phyloP scores from a whole-genome alignment of 2,888 invertebrate species.

The Bombyx huttoni region DNA sequence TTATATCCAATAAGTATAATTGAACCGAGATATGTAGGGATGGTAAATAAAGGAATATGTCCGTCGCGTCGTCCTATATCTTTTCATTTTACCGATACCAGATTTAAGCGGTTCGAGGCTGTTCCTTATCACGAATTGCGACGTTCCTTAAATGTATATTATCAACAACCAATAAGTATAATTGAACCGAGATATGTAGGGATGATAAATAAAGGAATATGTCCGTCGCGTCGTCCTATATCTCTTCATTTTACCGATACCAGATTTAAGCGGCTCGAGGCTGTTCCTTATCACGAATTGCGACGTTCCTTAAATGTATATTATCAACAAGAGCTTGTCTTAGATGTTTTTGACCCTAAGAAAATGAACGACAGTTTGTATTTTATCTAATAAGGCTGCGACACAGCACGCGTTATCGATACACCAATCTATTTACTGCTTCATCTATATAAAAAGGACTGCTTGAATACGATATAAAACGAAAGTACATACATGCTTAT shows the following conservation, averaged over 20 bases:
- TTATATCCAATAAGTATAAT: neutral
- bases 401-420: neutral
- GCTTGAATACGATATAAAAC: too few relatives aligned
- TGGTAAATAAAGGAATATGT: too few relatives aligned
- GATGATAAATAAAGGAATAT: too few relatives aligned
- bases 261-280: neutral
- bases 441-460: neutral
- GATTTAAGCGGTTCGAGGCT: neutral
- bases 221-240: too few relatives aligned
- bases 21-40: neutral
- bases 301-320: neutral
- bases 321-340: neutral
- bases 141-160: neutral
- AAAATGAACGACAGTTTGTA: neutral
- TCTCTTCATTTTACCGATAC: neutral
- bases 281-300: neutral
- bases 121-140: neutral
- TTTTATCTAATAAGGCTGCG: neutral
- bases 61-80: too few relatives aligned
- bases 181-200: too few relatives aligned
- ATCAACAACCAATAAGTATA: too few relatives aligned
- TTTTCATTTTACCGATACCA: neutral
- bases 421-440: neutral
- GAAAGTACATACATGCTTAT: too few relatives aligned
- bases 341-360: neutral